These are phyloP conservation scores for Lepilemur septentrionalis DNA, from an alignment of 2,797 vertebrate genomes.

Conservation along the genomic window DNA sequence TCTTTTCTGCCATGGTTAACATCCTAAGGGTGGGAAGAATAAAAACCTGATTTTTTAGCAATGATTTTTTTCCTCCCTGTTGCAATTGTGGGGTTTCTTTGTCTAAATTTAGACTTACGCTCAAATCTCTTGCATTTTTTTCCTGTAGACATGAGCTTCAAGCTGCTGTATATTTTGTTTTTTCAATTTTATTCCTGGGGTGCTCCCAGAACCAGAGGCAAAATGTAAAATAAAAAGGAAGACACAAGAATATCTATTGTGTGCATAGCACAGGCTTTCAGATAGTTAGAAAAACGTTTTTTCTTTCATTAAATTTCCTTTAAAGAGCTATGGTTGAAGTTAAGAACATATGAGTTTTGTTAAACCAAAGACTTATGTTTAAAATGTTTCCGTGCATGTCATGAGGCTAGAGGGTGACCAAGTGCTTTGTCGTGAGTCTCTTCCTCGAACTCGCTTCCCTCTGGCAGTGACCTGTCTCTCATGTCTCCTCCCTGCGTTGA, in stretches of 20 bases:
- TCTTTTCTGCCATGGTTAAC: background rate
- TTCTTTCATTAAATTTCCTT: slow-evolving; percentile 46
- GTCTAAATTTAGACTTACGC: slow-evolving; percentile 4
- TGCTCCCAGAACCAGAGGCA: slow-evolving; percentile 36
- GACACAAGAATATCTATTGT: slow-evolving; percentile 18
- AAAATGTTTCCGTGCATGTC: slow-evolving; percentile 11
- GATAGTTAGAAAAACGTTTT: background rate
- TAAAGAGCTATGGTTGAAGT: slow-evolving; percentile 37
- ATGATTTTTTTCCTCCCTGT: background rate
- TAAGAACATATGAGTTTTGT: slow-evolving; percentile 41
- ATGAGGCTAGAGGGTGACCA: background rate
- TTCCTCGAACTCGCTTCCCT: background rate
- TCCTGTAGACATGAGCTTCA: background rate
- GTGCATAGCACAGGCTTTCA: background rate
- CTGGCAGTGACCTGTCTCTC: background rate
- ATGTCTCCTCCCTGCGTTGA: background rate
- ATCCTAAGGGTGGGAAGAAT: background rate
- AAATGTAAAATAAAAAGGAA: slow-evolving; percentile 61
- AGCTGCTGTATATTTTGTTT: background rate
- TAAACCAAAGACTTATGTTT: slow-evolving; percentile 1
- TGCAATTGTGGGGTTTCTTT: background rate
- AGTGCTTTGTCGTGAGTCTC: background rate
- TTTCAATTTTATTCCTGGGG: background rate
- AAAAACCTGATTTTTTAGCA: slow-evolving; percentile 15
- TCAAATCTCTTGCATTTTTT: background rate